Evolutionary conservation across 1,140 invertebrate genomes (phyloP), one percentile per base, ranked within the genome.

Genomic region (Conus betulinus): DNA sequence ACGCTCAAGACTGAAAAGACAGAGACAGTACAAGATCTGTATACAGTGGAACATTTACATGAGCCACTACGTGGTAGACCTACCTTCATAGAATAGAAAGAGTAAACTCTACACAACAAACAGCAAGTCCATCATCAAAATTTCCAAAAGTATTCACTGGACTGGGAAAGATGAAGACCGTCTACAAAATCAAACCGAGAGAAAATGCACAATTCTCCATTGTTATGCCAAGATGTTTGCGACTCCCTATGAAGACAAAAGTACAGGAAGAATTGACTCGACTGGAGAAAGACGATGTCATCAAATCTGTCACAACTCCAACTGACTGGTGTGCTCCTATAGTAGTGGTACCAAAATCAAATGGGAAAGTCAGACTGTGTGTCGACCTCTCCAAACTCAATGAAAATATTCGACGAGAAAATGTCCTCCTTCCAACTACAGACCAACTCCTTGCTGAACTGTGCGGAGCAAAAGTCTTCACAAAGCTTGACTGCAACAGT

Each of bases 251-350:
- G 63, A 74, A 2, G 39, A 17, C 67, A 20, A 87, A 87, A 87
- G 85, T 87, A 7, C 23, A 87, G 39, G 60, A 74, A 25, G 60
- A 74, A 25, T 17, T 71, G 23, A n/a, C n/a, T n/a, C n/a, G n/a
- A n/a, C n/a, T 2, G 23, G n/a, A 27, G 8, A 4, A 1, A 71
- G n/a, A n/a, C 1, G 88, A 79, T 25, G 85, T 94, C 17, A 94
- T 95, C 81, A 52, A 81, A 85, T 89, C n/a, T 82, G 90, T 94
- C 1, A 88, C 53, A 3, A 87, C 94, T 87, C 92, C 94, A 90
- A 39, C 39, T 39, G 39, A 39, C 0, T 89, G 89, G 89, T 90
- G 89, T 57, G 81, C 89, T 5, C 52, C 63, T 15, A 85, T 90
- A 71, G 89, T 89, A 6, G 87, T 84, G 5, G 87, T 90, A 53